phyloP scores from a whole-genome alignment of 2,113 vertebrate genomes.

The Felis chaus region DNA sequence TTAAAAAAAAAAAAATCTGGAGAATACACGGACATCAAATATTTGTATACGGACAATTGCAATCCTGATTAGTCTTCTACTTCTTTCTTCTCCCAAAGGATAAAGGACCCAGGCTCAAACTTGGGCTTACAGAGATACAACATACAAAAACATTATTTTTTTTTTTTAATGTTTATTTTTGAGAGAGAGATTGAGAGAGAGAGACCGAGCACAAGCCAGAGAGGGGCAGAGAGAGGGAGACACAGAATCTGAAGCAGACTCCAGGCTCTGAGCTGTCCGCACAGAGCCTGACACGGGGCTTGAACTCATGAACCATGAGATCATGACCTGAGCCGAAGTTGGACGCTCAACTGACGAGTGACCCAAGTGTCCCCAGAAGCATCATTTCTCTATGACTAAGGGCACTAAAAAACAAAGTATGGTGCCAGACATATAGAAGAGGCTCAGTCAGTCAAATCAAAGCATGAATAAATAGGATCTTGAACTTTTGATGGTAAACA shows the following conservation, averaged over 20 bases:
- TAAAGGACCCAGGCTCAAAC: constrained; percentile 8
- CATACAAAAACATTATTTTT: neutral
- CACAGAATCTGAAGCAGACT: too few species aligned
- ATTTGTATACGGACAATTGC: constrained; percentile 10
- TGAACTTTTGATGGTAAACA: constrained; percentile 7
- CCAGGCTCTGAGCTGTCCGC: too few species aligned
- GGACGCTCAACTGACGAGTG: too few species aligned
- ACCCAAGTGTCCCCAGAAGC: neutral
- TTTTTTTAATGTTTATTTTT: too few species aligned
- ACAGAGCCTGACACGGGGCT: too few species aligned
- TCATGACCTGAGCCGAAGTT: too few species aligned
- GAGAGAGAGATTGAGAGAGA: too few species aligned
- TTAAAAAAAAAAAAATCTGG: constrained; percentile 22
- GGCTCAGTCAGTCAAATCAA: neutral
- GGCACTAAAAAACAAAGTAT: neutral
- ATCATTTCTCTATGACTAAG: neutral
- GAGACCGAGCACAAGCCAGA: too few species aligned
- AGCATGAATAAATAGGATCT: neutral
- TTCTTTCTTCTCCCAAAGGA: constrained; percentile 6
- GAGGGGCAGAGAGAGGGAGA: too few species aligned
- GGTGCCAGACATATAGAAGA: neutral
- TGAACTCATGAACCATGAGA: too few species aligned
- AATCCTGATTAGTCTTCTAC: constrained; percentile 33
- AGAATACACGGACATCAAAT: neutral
- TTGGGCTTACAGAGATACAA: neutral